Conservation (phyloP, 2,888 invertebrate genomes). For the Drosophila mettleri region DNA sequence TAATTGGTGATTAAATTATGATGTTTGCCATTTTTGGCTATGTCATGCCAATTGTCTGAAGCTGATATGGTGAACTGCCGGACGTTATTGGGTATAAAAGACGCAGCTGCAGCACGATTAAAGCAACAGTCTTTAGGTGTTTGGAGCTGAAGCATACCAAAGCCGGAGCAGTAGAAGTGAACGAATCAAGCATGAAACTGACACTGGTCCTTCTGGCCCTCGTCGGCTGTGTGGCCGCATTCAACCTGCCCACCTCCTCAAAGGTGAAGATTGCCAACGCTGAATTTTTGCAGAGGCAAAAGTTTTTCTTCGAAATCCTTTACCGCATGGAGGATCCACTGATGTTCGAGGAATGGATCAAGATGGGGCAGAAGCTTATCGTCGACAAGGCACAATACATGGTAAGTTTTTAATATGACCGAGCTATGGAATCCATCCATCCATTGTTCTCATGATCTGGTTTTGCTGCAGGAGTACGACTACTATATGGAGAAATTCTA, state of each 20-base stretch:
- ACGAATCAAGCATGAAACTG: slow-evolving; percentile 72
- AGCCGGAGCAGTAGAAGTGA: slow-evolving; percentile 67
- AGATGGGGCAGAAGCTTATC: slow-evolving; percentile 61
- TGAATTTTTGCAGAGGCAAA: slow-evolving; percentile 72
- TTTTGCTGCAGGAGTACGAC: slow-evolving; percentile 62
- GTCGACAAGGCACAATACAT: slow-evolving; percentile 66
- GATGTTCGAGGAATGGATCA: slow-evolving; percentile 80
- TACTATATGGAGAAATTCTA: slow-evolving; percentile 77
- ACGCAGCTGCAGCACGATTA: slow-evolving; percentile 15
- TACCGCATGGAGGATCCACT: slow-evolving; percentile 73
- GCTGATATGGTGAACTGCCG: slow-evolving; percentile 44
- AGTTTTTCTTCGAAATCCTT: slow-evolving; percentile 77
- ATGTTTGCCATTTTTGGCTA: slow-evolving; percentile 41
- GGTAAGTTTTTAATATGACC: slow-evolving; percentile 45
- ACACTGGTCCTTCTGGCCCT: slow-evolving; percentile 78
- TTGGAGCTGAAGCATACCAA: slow-evolving; percentile 66
- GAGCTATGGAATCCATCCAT: not conserved
- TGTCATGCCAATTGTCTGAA: slow-evolving; percentile 7
- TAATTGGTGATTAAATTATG: slow-evolving; percentile 30
- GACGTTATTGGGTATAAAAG: slow-evolving; percentile 61
- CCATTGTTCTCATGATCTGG: not conserved
- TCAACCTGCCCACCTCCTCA: slow-evolving; percentile 56
- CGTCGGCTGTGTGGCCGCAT: slow-evolving; percentile 75
- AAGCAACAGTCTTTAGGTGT: slow-evolving; percentile 80
- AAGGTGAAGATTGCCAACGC: slow-evolving; percentile 74